Evolutionary conservation across 2,888 invertebrate species (phyloP).

Genomic region (Drosophila monieri): DNA sequence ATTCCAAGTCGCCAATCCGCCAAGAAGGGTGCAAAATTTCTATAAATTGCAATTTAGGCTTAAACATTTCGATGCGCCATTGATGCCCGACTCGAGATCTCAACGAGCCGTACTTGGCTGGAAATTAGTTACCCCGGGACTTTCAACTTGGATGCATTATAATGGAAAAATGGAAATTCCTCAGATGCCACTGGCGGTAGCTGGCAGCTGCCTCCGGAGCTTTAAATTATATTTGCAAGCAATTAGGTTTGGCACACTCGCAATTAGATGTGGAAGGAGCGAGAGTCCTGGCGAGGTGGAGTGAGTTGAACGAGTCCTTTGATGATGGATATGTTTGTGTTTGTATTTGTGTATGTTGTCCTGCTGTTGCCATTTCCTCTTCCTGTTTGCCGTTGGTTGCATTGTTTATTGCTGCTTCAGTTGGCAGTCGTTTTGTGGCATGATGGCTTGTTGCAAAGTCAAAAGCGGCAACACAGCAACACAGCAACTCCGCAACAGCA

Average conservation of each 20-base stretch:
- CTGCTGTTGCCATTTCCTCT: conserved; percentile 31
- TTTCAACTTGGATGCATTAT: conserved; percentile 15
- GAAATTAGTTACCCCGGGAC: conserved; percentile 53
- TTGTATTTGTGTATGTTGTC: conserved; percentile 23
- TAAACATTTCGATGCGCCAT: conserved; percentile 76
- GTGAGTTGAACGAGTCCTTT: conserved; percentile 23
- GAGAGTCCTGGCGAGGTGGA: neutral
- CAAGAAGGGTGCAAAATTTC: conserved; percentile 59
- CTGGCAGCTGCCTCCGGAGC: conserved; percentile 28
- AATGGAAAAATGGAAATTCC: conserved; percentile 22
- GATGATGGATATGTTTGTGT: conserved; percentile 26
- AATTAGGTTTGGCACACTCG: conserved; percentile 62
- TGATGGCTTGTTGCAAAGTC: conserved; percentile 34
- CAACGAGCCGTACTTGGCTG: conserved; percentile 58
- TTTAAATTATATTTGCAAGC: conserved; percentile 65
- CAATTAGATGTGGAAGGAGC: conserved; percentile 9
- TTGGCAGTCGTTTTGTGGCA: conserved; percentile 7
- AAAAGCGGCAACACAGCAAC: conserved; percentile 27
- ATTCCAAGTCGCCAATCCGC: conserved; percentile 41
- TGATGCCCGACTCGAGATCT: conserved; percentile 63
- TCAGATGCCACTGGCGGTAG: conserved; percentile 18
- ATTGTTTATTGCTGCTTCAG: conserved; percentile 26
- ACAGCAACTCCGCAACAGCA: conserved; percentile 1
- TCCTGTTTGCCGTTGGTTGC: conserved; percentile 35
- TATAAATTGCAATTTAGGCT: conserved; percentile 55